Base-by-base conservation (phyloP, 1,140 invertebrate genomes). In the Hylyphantes graminicola region DNA sequence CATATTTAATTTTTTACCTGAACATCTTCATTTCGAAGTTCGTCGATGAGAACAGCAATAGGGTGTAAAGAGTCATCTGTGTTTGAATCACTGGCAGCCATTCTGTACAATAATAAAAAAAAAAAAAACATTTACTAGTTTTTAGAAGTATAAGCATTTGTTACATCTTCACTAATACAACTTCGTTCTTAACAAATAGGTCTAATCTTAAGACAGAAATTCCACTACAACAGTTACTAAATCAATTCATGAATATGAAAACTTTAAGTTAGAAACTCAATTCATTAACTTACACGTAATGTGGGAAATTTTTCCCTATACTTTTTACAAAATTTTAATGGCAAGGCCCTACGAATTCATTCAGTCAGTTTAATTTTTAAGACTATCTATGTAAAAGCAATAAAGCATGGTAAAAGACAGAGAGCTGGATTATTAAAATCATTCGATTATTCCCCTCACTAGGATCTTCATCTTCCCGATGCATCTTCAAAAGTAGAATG, bases 21-120 rank as follows among this genome's bases (percentile, higher is more conserved):
- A 35, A 99, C 97, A 93, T 99, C 98, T 91, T 99, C 98, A 91
- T 99, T 99, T 91, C 99, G 95, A 81, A 99, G 91, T 92, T 99
- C 98, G 91, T 99, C 98, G 88, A 99, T 99, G 87, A 99, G 93
- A 87, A 99, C 98, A 83, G 98, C 98, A 89, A 99, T 99, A 61
- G 98, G 98, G 92, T 99, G 99, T 73, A 99, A 93, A 88, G 96
- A 97, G 91, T 98, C 96, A 92, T 98, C 97, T 87, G 94, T 93
- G 88, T 93, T 93, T 87, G 95, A 93, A 89, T 97, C 95, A 90
- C 94, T 95, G 88, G 94, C 93, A 92, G 95, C 95, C 95, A 96
- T 96, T 82, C 64, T 78, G 35, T n/a, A n/a, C n/a, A n/a, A n/a
- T n/a, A n/a, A n/a, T n/a, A 78, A 67, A 17, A 35, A 35, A 35